Conservation (phyloP, 2,113 vertebrate species). For the Otocyon megalotis region DNA sequence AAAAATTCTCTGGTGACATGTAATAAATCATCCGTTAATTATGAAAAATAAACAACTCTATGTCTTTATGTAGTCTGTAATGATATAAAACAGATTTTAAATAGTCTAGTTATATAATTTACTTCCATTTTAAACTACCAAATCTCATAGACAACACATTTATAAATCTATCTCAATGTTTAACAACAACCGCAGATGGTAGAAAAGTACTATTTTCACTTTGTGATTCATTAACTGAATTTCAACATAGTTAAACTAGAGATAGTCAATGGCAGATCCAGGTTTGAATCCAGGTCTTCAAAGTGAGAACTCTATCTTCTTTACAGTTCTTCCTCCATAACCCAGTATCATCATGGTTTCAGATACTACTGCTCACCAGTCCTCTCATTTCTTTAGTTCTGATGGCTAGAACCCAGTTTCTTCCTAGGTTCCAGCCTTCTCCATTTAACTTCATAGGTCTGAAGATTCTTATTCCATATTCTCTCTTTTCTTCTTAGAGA, state of each 20-base stretch:
- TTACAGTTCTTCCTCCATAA: background rate
- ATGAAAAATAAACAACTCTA: background rate
- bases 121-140: background rate
- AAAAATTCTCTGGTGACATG: background rate
- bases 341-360: background rate
- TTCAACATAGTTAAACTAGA: background rate
- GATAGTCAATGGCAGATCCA: background rate
- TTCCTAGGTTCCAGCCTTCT: background rate
- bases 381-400: background rate
- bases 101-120: background rate
- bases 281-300: background rate
- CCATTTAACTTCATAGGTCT: background rate
- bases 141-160: background rate
- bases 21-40: background rate
- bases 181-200: background rate
- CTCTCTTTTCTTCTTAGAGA: background rate
- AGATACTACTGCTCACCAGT: background rate
- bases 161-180: background rate
- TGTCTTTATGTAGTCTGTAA: background rate
- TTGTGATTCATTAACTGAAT: background rate
- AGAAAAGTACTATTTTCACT: background rate
- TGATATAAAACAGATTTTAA: background rate
- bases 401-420: background rate
- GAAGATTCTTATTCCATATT: background rate
- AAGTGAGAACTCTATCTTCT: background rate